phyloP scores from a whole-genome alignment of 2,888 invertebrate genomes.

The Mythimna loreyi region DNA sequence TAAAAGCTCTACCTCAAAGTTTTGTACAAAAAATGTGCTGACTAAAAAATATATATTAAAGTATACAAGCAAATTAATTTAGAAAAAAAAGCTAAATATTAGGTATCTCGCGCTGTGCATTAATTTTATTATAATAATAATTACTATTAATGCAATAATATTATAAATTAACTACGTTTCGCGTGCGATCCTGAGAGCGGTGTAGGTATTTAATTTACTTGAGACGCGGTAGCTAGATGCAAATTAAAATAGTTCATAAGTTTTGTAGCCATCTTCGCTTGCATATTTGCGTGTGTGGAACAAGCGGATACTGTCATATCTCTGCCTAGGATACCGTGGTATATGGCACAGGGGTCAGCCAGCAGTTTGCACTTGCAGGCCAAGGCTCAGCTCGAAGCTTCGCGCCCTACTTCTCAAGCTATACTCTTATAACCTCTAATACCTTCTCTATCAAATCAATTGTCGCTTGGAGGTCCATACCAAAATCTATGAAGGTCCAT shows the following conservation, averaged over 20 bases:
- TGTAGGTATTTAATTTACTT: slow-evolving; percentile 61
- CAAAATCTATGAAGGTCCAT: slow-evolving; percentile 98
- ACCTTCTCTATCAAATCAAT: slow-evolving; percentile 98
- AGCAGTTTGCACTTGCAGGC: slow-evolving; percentile 77
- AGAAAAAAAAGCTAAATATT: slow-evolving; percentile 10
- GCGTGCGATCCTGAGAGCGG: slow-evolving; percentile 62
- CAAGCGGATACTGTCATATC: slow-evolving; percentile 70
- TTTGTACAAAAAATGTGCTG: slow-evolving; percentile 30
- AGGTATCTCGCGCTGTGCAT: slow-evolving; percentile 26
- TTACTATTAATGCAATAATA: slow-evolving; percentile 6
- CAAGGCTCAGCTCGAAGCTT: slow-evolving; percentile 82
- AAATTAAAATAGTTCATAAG: slow-evolving; percentile 58
- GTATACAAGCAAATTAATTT: slow-evolving; percentile 39
- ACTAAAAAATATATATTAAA: slow-evolving; percentile 29
- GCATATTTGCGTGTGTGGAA: slow-evolving; percentile 69
- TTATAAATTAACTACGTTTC: slow-evolving; percentile 50
- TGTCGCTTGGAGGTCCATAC: slow-evolving; percentile 97
- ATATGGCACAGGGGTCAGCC: slow-evolving; percentile 73
- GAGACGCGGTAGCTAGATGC: slow-evolving; percentile 68
- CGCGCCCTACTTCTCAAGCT: slow-evolving; percentile 80
- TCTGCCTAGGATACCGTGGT: slow-evolving; percentile 70
- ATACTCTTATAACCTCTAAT: slow-evolving; percentile 78
- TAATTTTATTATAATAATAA: slow-evolving; percentile 7
- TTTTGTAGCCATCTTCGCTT: slow-evolving; percentile 71
- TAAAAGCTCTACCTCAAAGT: slow-evolving; percentile 39